Base-by-base conservation (phyloP, 2,113 vertebrate species). In the Hippocampus abdominalis region DNA sequence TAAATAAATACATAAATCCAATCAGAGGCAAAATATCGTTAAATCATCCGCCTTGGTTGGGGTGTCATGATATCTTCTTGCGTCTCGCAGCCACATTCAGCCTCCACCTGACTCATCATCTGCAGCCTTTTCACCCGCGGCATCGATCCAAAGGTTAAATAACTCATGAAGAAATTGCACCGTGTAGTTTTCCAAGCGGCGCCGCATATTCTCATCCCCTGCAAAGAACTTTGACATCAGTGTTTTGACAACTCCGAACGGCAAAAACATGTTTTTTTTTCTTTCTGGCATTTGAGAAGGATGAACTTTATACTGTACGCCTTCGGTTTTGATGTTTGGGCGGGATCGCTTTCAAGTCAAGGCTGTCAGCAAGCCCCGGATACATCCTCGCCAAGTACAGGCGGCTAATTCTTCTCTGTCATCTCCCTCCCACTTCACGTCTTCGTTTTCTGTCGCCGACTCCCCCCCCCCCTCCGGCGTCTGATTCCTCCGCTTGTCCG, bases 131-230 rank as follows among this genome's bases (percentile, higher is more conserved):
- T 75, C 56, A 79, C 65, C 70, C 75, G 65, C 65, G 12, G 23
- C 64, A 71, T 81, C 71, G 76, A 78, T 86, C 69, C 57, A 76
- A 39, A 64, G n/a, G 66, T 70, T 85, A 57, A 88, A 88, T 90
- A 88, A 88, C 78, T 84, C 68, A 87, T 78, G 67, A 84, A 84
- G 79, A 76, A 71, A 77, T 10, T 49, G 66, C 59, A 13, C 62
- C 66, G 44, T 23, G 21, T 68, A 12, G 65, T n/a, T 70, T 36
- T 76, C 29, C 61, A 69, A 71, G 73, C 70, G 53, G 64, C 56
- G 39, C 3, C 6, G 39, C 15, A 51, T 39, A 59, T 81, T 75
- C 21, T 84, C 70, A 89, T 79, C 78, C 53, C 29, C 46, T n/a
- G 25, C 36, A 20, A 20, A 70, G 86, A 77, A 70, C 54, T 71